Evolutionary conservation across 2,113 vertebrate genomes (phyloP).

Genomic region (Lethenteron reissneri): DNA sequence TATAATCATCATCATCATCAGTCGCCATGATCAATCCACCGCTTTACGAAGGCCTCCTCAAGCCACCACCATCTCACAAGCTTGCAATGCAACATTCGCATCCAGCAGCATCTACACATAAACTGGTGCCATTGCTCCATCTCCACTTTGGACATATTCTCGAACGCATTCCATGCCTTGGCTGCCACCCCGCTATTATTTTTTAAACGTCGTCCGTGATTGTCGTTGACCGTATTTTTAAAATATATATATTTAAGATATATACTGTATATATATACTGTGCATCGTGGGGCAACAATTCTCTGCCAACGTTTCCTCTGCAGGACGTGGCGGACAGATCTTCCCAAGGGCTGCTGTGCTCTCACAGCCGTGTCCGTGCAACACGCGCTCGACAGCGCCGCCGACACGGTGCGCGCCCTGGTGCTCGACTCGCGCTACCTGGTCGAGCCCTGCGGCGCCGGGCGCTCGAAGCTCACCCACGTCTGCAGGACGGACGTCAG

Average conservation of each 20-base stretch:
- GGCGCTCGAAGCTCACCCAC: conserved; percentile 77
- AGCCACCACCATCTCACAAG: no score
- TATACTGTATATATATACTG: not conserved
- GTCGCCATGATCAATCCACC: no score
- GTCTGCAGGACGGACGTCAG: conserved; percentile 75
- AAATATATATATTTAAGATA: not conserved
- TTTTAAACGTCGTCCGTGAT: not conserved
- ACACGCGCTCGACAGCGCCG: conserved; percentile 23
- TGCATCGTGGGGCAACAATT: not conserved
- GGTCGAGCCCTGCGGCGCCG: conserved; percentile 80
- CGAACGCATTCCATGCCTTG: no score
- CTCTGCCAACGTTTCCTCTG: not conserved
- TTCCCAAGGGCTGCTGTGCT: conserved; percentile 31
- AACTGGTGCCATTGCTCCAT: no score
- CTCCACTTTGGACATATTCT: no score
- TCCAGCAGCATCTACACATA: no score
- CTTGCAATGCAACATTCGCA: no score
- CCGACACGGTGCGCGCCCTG: conserved; percentile 40
- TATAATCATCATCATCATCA: no score
- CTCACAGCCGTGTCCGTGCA: conserved; percentile 40
- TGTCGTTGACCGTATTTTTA: not conserved
- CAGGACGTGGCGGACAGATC: conserved; percentile 38
- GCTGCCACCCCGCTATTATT: not conserved
- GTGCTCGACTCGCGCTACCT: conserved; percentile 70
- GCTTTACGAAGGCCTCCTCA: no score